Evolutionary conservation across 2,888 invertebrate species (phyloP).

Genomic region (Schizaphis graminum): DNA sequence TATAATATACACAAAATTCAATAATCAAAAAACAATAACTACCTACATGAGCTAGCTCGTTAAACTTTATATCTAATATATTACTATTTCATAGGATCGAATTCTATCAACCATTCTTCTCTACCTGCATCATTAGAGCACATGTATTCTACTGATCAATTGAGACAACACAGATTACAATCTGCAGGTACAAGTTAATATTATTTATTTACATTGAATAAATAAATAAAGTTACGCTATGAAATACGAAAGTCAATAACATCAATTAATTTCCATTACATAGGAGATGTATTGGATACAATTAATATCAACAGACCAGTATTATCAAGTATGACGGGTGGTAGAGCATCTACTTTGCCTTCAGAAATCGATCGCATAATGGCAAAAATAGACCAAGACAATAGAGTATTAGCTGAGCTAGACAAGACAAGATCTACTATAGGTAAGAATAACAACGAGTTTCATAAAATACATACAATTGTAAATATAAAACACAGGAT

Average conservation of each 20-base stretch:
- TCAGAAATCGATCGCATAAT: constrained; percentile 89
- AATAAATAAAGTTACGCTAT: neutral
- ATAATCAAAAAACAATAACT: neutral
- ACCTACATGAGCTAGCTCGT: neutral
- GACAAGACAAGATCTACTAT: constrained; percentile 85
- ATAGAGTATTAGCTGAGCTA: constrained; percentile 89
- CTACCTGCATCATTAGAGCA: constrained; percentile 55
- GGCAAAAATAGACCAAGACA: constrained; percentile 93
- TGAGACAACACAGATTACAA: constrained; percentile 58
- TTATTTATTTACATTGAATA: neutral
- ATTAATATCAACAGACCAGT: constrained; percentile 29
- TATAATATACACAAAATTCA: neutral
- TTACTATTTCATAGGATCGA: constrained; percentile 59
- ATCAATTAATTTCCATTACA: neutral
- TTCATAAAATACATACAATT: neutral
- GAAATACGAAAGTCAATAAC: neutral
- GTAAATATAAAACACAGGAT: constrained; percentile 54
- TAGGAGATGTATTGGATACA: constrained; percentile 53
- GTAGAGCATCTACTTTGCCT: constrained; percentile 42
- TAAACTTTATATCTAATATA: neutral
- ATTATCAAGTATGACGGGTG: neutral
- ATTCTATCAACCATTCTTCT: constrained; percentile 61
- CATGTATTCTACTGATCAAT: constrained; percentile 49
- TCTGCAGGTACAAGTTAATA: constrained; percentile 43
- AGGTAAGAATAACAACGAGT: constrained; percentile 68